Evolutionary conservation across 2,113 vertebrate genomes (phyloP).

Genomic region (Osmerus mordax): DNA sequence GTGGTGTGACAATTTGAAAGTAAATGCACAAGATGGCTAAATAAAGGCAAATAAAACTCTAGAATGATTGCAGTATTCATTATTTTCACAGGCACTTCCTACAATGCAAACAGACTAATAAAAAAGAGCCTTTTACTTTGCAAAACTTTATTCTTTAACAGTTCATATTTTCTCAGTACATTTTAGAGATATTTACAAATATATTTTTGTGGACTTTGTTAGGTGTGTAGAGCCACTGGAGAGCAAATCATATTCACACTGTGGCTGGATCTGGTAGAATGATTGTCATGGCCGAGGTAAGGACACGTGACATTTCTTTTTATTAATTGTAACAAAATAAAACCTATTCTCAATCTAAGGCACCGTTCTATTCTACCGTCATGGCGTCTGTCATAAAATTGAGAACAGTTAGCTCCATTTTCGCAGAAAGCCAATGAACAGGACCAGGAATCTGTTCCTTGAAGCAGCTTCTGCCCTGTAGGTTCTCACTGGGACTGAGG

Average conservation of each 20-base stretch:
- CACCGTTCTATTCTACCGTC: slow-evolving; percentile 77
- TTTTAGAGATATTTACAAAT: slow-evolving; percentile 79
- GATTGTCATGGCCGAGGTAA: slow-evolving; percentile 85
- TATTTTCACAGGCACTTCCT: neutral
- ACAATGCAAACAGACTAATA: neutral
- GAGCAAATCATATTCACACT: slow-evolving; percentile 60
- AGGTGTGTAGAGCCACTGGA: slow-evolving; percentile 61
- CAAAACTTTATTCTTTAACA: slow-evolving; percentile 88
- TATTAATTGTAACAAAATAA: slow-evolving; percentile 75
- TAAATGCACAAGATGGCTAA: slow-evolving; percentile 28
- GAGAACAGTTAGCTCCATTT: slow-evolving; percentile 32
- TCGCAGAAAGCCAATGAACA: slow-evolving; percentile 24
- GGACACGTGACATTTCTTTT: slow-evolving; percentile 51
- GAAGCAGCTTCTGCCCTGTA: slow-evolving; percentile 49
- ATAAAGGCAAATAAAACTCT: slow-evolving; percentile 34
- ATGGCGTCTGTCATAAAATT: slow-evolving; percentile 50
- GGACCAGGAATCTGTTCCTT: slow-evolving; percentile 35
- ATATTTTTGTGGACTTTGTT: slow-evolving; percentile 64
- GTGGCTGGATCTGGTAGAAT: slow-evolving; percentile 58
- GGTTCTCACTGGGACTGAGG: neutral
- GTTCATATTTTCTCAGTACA: slow-evolving; percentile 62
- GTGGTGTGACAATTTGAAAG: slow-evolving; percentile 19
- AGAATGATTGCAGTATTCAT: neutral
- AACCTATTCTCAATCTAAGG: slow-evolving; percentile 76
- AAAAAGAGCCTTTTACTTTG: slow-evolving; percentile 60